Percentiles rank a stretch among this genome's conserved stretches.
Conservation (phyloP, 2,113 vertebrate genomes). For the Pomatorhinus ruficollis region DNA sequence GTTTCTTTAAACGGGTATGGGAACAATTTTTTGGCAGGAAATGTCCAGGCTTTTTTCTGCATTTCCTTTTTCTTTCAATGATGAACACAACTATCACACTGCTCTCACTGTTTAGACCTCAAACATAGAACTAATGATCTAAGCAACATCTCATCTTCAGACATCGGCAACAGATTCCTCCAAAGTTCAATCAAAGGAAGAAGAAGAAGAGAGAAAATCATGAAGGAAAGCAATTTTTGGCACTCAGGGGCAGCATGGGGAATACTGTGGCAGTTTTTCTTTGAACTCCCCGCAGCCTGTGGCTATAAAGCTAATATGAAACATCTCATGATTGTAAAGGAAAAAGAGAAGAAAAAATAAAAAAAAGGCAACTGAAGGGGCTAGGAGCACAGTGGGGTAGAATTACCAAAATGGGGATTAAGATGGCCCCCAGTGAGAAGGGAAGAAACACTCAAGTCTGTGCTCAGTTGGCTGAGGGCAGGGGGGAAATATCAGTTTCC, state of each 20-base stretch:
- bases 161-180: neutral
- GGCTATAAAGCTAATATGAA: conserved; percentile 81
- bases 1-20: neutral
- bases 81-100: neutral
- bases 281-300: conserved; percentile 73
- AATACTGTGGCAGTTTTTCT: conserved; percentile 70
- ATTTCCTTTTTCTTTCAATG: too few relatives aligned
- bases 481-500: neutral
- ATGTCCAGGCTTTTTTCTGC: neutral
- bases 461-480: neutral
- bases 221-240: conserved; percentile 14
- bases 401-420: conserved; percentile 42
- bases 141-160: neutral
- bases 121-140: neutral
- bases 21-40: neutral
- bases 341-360: neutral
- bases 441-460: conserved; percentile 1
- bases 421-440: conserved; percentile 14
- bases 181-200: neutral
- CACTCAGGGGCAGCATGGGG: conserved; percentile 15
- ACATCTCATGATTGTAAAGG: conserved; percentile 74
- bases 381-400: conserved; percentile 46
- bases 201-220: neutral
- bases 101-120: neutral
- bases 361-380: conserved; percentile 19